A percentile compares a stretch with the other conserved stretches of the same genome.
These are phyloP conservation scores for Tonatia bakeri DNA, from an alignment of 2,113 vertebrate genomes.

Conservation along the genomic window DNA sequence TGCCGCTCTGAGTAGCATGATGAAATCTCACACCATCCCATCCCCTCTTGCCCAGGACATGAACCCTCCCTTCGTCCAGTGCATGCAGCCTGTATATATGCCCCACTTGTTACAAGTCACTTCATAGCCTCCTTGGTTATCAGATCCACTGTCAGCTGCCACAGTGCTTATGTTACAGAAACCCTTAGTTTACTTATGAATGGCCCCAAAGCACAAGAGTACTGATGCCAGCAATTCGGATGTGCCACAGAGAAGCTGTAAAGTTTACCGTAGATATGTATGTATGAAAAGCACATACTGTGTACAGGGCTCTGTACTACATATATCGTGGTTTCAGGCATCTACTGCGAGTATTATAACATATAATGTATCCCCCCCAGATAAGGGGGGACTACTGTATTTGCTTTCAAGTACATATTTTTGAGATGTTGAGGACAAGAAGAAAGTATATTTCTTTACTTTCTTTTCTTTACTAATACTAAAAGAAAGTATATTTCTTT, in stretches of 20 bases:
- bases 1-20: background rate
- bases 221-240: background rate
- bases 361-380: background rate
- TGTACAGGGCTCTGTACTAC: background rate
- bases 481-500: background rate
- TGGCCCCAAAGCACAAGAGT: background rate
- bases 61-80: background rate
- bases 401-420: slow-evolving; percentile 55
- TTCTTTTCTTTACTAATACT: no score
- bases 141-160: background rate
- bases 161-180: no score
- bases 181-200: background rate
- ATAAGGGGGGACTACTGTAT: background rate
- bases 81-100: no score
- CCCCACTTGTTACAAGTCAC: background rate
- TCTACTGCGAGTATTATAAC: no score
- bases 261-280: background rate
- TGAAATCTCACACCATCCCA: no score
- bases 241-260: background rate
- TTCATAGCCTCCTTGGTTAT: background rate
- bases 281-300: background rate
- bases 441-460: slow-evolving; percentile 1
- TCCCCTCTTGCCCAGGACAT: no score
- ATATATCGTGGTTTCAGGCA: background rate
- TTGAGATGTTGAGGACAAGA: background rate